Evolutionary conservation across 1,140 invertebrate species (phyloP).

Genomic region (Calliphora vicina): DNA sequence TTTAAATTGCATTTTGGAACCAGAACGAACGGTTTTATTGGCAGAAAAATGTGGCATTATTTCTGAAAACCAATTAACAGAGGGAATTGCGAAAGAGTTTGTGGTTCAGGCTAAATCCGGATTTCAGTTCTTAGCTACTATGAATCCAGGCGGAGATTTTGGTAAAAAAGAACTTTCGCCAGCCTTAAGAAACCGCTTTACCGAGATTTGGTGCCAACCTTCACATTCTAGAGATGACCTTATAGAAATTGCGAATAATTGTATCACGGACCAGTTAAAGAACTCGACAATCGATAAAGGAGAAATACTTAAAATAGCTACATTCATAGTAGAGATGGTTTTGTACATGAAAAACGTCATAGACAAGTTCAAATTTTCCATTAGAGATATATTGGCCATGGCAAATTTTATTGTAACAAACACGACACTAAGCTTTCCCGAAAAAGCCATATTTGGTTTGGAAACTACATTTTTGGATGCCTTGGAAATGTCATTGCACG

Average conservation of each 20-base stretch:
- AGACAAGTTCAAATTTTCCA: constrained; percentile 83
- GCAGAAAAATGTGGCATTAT: constrained; percentile 82
- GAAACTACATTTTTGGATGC: constrained; percentile 91
- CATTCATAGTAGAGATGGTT: constrained; percentile 57
- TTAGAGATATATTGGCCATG: constrained; percentile 94
- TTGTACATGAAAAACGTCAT: constrained; percentile 51
- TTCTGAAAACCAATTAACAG: constrained; percentile 63
- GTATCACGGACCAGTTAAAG: constrained; percentile 42
- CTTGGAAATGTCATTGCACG: constrained; percentile 70
- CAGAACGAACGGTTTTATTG: constrained; percentile 88
- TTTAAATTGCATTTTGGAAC: constrained; percentile 95
- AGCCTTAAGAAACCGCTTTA: constrained; percentile 96
- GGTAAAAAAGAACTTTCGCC: constrained; percentile 99
- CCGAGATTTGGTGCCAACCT: constrained; percentile 95
- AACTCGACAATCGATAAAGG: constrained; percentile 14
- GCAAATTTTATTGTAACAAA: constrained; percentile 87
- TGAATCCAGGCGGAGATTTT: constrained; percentile 99
- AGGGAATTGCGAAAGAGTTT: constrained; percentile 65
- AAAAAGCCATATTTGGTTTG: constrained; percentile 87
- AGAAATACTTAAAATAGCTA: constrained; percentile 48
- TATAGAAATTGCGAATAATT: constrained; percentile 63
- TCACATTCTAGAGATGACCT: constrained; percentile 72
- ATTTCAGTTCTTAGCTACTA: constrained; percentile 96
- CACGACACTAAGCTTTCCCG: constrained; percentile 66
- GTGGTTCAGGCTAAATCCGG: constrained; percentile 76